phyloP scores from a whole-genome alignment of 2,113 vertebrate genomes.

The Turdus rufiventris region DNA sequence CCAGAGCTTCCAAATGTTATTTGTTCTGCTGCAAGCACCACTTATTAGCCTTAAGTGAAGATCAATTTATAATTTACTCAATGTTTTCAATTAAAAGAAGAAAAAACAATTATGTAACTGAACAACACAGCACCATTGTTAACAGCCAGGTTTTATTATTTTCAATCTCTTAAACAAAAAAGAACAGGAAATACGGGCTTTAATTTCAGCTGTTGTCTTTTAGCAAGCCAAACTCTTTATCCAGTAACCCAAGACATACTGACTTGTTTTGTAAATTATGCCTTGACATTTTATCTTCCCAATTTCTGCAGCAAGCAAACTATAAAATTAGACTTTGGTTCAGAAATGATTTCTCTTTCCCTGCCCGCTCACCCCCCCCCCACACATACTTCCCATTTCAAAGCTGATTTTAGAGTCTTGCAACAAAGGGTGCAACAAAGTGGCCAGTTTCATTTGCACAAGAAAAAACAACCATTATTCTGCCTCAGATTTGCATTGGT shows the following conservation, averaged over 20 bases:
- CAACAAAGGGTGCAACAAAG: neutral
- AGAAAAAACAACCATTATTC: neutral
- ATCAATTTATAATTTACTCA: neutral
- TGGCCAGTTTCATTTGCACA: neutral
- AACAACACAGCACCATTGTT: neutral
- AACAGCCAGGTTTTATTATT: neutral
- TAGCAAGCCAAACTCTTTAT: neutral
- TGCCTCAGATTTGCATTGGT: neutral
- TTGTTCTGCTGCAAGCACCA: neutral
- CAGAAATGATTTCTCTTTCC: neutral
- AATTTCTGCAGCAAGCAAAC: neutral
- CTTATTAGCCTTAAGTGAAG: neutral
- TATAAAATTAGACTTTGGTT: neutral
- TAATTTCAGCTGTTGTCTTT: neutral
- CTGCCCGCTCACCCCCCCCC: rapidly evolving
- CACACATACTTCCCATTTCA: neutral
- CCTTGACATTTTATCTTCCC: neutral
- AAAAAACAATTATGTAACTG: neutral
- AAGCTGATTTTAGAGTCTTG: neutral
- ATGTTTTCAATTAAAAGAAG: neutral
- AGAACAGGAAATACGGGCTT: neutral
- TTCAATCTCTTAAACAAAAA: neutral
- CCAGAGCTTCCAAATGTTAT: neutral
- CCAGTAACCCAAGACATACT: neutral
- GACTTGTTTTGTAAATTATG: neutral